Base-by-base conservation (phyloP, 2,888 invertebrate species). In the Coecobrya sp. region DNA sequence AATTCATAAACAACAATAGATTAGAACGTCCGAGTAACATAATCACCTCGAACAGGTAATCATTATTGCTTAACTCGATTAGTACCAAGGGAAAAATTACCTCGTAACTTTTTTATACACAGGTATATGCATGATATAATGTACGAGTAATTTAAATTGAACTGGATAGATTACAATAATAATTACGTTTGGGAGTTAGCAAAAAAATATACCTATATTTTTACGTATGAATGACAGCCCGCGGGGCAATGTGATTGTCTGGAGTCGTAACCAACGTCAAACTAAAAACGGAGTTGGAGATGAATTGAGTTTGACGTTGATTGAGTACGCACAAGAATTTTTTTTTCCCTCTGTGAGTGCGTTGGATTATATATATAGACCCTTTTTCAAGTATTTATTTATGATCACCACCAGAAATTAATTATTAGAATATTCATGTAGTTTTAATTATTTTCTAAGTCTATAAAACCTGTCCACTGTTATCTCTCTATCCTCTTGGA, bases 401-500 rank as follows among this genome's bases (percentile, higher is more conserved):
- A 36, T 36, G 36, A 55, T 16, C n/a, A 55, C 55, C n/a, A 55
- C 55, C 52, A 52, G 11, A 16, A 52, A 16, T 52, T 16, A 36
- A 36, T 36, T 36, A 36, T 36, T 4, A 36, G 36, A 36, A 36
- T 36, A 36, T 36, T 4, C 7, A 36, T 36, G 7, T 36, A 4
- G 36, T 36, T 36, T 36, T 36, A 36, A 36, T 36, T 36, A 36
- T 2, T 36, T 36, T 36, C 7, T 36, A 36, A 4, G 36, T 7
- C 36, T 36, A 2, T 36, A 36, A 36, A 36, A 36, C 7, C n/a
- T 70, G 42, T 70, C 16, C 10, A 13, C 36, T 16, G 36, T 8
- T 68, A n/a, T 68, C 13, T 70, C 42, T 70, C 22, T 42, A 16
- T 70, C 62, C 11, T 70, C 42, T 16, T 70, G 42, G 70, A n/a